phyloP scores from a whole-genome alignment of 1,140 invertebrate genomes.

The Neelides sp. region DNA sequence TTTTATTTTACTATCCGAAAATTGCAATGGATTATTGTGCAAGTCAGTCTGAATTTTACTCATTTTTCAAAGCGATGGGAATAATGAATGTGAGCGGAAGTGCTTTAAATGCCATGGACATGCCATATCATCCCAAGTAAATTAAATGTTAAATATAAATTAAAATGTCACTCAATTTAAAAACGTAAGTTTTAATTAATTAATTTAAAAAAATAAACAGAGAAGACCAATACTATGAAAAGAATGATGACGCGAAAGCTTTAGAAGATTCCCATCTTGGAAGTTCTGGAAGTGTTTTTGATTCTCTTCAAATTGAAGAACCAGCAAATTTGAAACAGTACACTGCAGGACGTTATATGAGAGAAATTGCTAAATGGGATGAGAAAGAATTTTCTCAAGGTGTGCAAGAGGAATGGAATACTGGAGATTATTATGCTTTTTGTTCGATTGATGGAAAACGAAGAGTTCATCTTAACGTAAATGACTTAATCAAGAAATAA shows the following conservation, averaged over 20 bases:
- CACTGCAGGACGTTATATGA: slow-evolving; percentile 9
- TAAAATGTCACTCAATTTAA: neutral
- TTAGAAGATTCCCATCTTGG: slow-evolving; percentile 5
- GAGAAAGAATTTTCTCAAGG: slow-evolving; percentile 4
- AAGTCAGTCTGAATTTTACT: slow-evolving; percentile 20
- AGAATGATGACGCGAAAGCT: slow-evolving; percentile 17
- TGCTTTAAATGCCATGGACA: slow-evolving; percentile 13
- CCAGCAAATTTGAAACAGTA: slow-evolving; percentile 1
- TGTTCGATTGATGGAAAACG: slow-evolving; percentile 15
- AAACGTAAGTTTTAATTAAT: neutral
- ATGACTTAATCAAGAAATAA: neutral
- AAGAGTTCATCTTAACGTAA: slow-evolving; percentile 13
- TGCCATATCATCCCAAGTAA: slow-evolving; percentile 21
- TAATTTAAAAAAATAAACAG: slow-evolving; percentile 1
- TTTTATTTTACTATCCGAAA: slow-evolving; percentile 22
- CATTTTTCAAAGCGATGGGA: slow-evolving; percentile 14
- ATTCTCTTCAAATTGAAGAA: slow-evolving; percentile 1
- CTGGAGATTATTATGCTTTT: slow-evolving; percentile 13
- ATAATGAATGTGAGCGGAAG: slow-evolving; percentile 18
- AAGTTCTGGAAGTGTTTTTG: slow-evolving; percentile 13
- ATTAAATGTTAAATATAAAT: slow-evolving; percentile 6
- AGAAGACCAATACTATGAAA: slow-evolving; percentile 11
- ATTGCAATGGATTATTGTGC: slow-evolving; percentile 15
- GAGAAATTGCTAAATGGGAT: slow-evolving; percentile 3
- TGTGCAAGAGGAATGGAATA: slow-evolving; percentile 6